phyloP scores from a whole-genome alignment of 2,797 vertebrate species.

The Esox masquinongy region DNA sequence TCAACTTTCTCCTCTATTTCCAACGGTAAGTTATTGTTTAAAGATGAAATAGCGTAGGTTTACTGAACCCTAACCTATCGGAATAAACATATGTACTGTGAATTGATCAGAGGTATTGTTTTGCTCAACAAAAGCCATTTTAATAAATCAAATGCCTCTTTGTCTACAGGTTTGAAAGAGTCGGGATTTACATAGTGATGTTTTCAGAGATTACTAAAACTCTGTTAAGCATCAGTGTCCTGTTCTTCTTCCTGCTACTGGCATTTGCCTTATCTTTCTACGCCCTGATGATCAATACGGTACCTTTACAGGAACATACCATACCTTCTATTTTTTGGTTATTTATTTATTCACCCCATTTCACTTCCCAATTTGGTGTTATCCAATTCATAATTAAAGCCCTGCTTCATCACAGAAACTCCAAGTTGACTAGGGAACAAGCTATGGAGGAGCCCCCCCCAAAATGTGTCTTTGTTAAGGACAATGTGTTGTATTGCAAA shows the following conservation, averaged over 20 bases:
- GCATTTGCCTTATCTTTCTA: slow-evolving; percentile 86
- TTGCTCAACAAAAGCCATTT: not conserved
- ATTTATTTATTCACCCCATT: too few species aligned
- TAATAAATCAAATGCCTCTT: not conserved
- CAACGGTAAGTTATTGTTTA: slow-evolving; percentile 71
- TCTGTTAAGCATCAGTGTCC: slow-evolving; percentile 76
- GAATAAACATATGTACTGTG: not conserved
- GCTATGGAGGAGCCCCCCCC: too few species aligned
- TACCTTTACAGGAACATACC: slow-evolving; percentile 28
- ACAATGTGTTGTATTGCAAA: too few species aligned
- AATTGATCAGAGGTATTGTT: not conserved
- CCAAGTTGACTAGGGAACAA: too few species aligned
- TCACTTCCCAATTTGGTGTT: too few species aligned
- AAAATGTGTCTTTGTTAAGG: too few species aligned
- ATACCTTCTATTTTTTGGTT: too few species aligned
- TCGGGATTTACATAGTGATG: slow-evolving; percentile 89
- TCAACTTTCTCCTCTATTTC: slow-evolving; percentile 86
- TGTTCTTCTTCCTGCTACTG: slow-evolving; percentile 84
- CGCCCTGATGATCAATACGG: slow-evolving; percentile 78
- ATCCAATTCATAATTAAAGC: too few species aligned
- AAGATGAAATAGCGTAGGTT: not conserved
- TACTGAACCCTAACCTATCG: not conserved
- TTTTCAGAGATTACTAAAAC: slow-evolving; percentile 85
- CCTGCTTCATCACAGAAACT: too few species aligned
- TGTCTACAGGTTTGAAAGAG: slow-evolving; percentile 81